Evolutionary conservation across 2,888 invertebrate species (phyloP), one percentile per base, ranked within the genome.

Genomic region (Laspeyria flexula): DNA sequence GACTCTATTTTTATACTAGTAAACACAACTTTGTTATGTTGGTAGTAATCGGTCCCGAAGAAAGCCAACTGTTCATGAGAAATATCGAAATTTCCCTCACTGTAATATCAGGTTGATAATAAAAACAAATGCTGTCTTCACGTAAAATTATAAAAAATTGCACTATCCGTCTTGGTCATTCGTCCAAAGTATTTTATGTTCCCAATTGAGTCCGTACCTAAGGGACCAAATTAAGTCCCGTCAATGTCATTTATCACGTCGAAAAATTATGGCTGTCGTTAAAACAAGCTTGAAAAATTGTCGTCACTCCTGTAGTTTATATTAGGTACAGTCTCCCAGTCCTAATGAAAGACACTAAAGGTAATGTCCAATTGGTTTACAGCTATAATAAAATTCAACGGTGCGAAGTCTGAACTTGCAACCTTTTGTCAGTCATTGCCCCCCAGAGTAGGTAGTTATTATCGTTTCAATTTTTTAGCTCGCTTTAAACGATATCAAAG

Each of bases 281-380:
- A 29, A n/a, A 40, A 40, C 5, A 37, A 29, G 16, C 40, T 29
- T 29, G 40, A 40, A 40, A 40, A n/a, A 40, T 40, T 21, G 10
- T 18, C 11, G 37, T 18, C 7, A 23, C 6, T n/a, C 10, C 5
- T 34, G 6, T 18, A 18, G 5, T n/a, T n/a, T n/a, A 18, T 4
- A 34, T 9, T 18, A 7, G 3, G 3, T 13, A 6, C 0, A n/a
- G n/a, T n/a, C n/a, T n/a, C n/a, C 25, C 9, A 3, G 35, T 35
- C 9, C 3, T 23, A 15, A 9, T 12, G 3, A 23, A 38, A 38
- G 12, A 23, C 23, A 13, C 23, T 23, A 38, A 13, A 38, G 9
- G 23, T 23, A 12, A 2, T 21, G 4, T 23, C 11, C 2, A 38
- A 38, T 38, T 11, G 9, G 11, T 38, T 21, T 9, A 38, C 15